Evolutionary conservation across 1,140 invertebrate genomes (phyloP).

Genomic region (Caenorhabditis tropicalis): DNA sequence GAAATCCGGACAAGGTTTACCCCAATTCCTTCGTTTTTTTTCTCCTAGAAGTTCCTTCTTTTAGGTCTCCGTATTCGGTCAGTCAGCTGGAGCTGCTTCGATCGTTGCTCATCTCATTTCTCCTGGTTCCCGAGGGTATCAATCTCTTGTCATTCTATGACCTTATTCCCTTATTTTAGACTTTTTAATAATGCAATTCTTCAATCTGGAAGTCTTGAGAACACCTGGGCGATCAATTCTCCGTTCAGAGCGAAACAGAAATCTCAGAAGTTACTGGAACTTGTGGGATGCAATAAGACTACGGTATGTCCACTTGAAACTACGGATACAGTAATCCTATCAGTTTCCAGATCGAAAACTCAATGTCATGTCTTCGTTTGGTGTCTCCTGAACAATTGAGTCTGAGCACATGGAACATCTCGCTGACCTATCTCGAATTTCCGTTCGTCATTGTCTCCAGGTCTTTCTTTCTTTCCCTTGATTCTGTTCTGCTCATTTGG

Average conservation of each 20-base stretch:
- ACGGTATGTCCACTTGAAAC: constrained; percentile 43
- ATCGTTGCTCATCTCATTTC: constrained; percentile 91
- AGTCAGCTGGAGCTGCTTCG: constrained; percentile 91
- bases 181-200: constrained; percentile 82
- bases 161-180: constrained; percentile 32
- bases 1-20: constrained; percentile 78
- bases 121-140: constrained; percentile 80
- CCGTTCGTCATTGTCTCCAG: constrained; percentile 71
- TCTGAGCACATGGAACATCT: constrained; percentile 68
- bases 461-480: neutral
- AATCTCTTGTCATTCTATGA: neutral
- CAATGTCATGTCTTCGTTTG: constrained; percentile 59
- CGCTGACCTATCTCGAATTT: constrained; percentile 68
- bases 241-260: constrained; percentile 66
- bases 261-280: constrained; percentile 61
- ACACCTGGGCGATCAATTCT: constrained; percentile 69
- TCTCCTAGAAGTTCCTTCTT: constrained; percentile 71
- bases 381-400: constrained; percentile 60
- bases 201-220: constrained; percentile 75
- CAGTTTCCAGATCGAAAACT: constrained; percentile 60
- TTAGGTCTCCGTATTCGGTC: constrained; percentile 88
- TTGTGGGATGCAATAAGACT: constrained; percentile 67
- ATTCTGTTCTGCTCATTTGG: neutral
- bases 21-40: neutral
- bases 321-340: too few species aligned